Evolutionary conservation across 2,113 vertebrate genomes (phyloP).

Genomic region (Tichodroma muraria): DNA sequence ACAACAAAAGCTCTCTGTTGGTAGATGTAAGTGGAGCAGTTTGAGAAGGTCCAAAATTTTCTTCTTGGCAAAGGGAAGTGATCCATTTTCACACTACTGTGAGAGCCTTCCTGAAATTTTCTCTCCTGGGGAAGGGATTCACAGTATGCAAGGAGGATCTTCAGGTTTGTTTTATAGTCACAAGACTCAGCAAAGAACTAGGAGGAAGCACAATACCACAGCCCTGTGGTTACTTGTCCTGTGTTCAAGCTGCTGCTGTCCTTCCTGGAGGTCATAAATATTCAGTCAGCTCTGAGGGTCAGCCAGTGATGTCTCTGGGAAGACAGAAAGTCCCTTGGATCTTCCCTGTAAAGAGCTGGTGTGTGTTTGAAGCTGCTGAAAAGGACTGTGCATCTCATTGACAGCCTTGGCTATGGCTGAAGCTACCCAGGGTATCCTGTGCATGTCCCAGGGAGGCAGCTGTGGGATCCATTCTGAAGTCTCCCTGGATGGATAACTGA

Average conservation of each 20-base stretch:
- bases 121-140: neutral
- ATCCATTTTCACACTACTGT: neutral
- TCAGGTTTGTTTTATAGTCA: neutral
- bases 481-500: neutral
- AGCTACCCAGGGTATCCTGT: fast-evolving
- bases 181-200: neutral
- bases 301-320: neutral
- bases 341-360: neutral
- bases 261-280: neutral
- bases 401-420: neutral
- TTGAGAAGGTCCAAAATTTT: conserved; percentile 11
- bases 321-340: neutral
- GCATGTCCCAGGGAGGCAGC: neutral
- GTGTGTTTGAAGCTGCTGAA: neutral
- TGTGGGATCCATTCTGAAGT: neutral
- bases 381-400: neutral
- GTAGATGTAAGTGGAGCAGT: neutral
- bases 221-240: neutral
- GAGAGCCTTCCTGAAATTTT: neutral
- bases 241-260: neutral
- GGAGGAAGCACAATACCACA: neutral
- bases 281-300: neutral
- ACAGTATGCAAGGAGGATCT: neutral
- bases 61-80: neutral
- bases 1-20: neutral